These are phyloP conservation scores for Galerucella calmariensis DNA, from an alignment of 2,888 invertebrate species.

Conservation along the genomic window DNA sequence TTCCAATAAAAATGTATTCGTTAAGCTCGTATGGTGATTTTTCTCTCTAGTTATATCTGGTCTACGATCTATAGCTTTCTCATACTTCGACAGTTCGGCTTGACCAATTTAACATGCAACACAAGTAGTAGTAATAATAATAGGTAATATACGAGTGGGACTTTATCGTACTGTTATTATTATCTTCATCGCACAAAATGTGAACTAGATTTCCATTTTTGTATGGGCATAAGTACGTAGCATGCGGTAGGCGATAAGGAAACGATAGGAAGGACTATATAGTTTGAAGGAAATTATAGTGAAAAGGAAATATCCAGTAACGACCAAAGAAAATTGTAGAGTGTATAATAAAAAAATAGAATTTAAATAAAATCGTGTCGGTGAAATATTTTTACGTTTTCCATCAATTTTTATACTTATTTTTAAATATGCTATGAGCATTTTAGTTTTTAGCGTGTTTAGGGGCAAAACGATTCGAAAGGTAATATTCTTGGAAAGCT, in stretches of 20 bases:
- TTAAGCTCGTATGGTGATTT: neutral
- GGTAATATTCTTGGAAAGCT: slow-evolving; percentile 22
- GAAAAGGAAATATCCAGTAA: slow-evolving; percentile 17
- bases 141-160: slow-evolving; percentile 43
- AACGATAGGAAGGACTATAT: slow-evolving; percentile 22
- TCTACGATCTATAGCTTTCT: slow-evolving; percentile 18
- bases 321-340: slow-evolving; percentile 25
- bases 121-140: slow-evolving; percentile 41
- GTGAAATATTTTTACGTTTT: neutral
- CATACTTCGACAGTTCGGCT: slow-evolving; percentile 35
- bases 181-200: slow-evolving; percentile 36
- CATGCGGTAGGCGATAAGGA: slow-evolving; percentile 34
- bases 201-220: slow-evolving; percentile 41
- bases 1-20: neutral
- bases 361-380: neutral
- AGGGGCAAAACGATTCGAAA: slow-evolving; percentile 14
- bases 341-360: slow-evolving; percentile 13
- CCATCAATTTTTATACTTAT: neutral
- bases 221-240: slow-evolving; percentile 31
- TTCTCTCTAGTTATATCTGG: neutral
- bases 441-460: slow-evolving; percentile 17
- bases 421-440: neutral
- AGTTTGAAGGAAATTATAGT: slow-evolving; percentile 27
- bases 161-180: slow-evolving; percentile 43
- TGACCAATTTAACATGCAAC: slow-evolving; percentile 46